These are phyloP conservation scores for Priocnemis perturbator DNA, from an alignment of 2,888 invertebrate species.

Conservation along the genomic window DNA sequence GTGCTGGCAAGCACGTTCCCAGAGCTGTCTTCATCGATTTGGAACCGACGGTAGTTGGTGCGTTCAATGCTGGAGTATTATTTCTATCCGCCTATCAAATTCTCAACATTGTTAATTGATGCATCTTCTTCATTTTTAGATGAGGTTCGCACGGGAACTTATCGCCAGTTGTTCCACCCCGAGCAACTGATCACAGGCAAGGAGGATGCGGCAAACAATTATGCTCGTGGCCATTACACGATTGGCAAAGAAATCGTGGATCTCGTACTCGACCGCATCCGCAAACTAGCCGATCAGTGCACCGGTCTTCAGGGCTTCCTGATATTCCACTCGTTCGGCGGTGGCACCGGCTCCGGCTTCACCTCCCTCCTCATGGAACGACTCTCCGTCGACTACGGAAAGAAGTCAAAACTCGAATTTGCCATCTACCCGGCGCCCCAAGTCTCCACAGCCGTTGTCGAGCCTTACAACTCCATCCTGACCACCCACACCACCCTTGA, in stretches of 20 bases:
- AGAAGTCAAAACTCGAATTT: constrained; percentile 93
- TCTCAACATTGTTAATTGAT: no score
- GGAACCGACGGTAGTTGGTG: constrained; percentile 94
- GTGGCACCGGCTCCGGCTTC: constrained; percentile 96
- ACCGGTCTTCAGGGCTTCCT: constrained; percentile 95
- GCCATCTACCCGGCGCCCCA: constrained; percentile 96
- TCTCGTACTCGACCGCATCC: constrained; percentile 90
- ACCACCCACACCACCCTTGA: constrained; percentile 97
- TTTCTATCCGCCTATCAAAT: background rate
- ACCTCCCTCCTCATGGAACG: constrained; percentile 98
- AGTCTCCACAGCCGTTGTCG: constrained; percentile 93
- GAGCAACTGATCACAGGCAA: constrained; percentile 98
- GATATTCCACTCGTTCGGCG: constrained; percentile 97
- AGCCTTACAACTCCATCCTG: constrained; percentile 97
- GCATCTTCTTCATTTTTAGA: constrained; percentile 75
- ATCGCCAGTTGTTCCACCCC: constrained; percentile 97
- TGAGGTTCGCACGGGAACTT: constrained; percentile 95
- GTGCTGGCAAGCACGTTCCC: constrained; percentile 96
- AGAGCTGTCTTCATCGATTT: constrained; percentile 96
- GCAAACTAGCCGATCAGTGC: constrained; percentile 93
- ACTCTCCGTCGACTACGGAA: constrained; percentile 96
- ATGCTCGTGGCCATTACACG: constrained; percentile 98
- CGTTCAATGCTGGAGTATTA: constrained; percentile 43
- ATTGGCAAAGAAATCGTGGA: constrained; percentile 97
- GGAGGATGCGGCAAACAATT: constrained; percentile 98